Conservation (phyloP, 2,113 vertebrate genomes). For the Illadopsis cleaveri region DNA sequence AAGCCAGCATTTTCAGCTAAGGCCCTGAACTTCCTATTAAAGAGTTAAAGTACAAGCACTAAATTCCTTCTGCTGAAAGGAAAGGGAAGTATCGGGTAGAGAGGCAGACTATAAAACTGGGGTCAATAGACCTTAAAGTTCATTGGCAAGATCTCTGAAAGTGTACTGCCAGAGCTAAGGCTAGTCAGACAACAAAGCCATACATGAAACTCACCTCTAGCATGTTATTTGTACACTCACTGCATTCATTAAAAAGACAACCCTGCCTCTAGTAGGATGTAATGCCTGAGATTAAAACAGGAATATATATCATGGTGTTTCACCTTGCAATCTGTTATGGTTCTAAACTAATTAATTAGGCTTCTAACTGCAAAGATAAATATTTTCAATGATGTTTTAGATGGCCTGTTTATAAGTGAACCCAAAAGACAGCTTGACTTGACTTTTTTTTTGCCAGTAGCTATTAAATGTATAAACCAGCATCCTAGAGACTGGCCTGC, state of each 20-base stretch:
- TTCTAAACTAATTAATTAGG: not conserved
- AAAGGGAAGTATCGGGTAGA: not conserved
- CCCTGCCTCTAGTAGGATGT: not conserved
- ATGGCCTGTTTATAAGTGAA: not conserved
- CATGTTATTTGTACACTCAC: not conserved
- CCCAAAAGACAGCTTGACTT: not conserved
- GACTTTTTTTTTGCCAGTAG: not conserved
- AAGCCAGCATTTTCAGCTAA: not conserved
- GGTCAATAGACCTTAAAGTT: not conserved
- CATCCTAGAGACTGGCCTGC: not conserved
- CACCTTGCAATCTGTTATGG: not conserved
- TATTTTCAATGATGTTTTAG: not conserved
- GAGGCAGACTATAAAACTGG: not conserved
- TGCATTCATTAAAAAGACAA: not conserved
- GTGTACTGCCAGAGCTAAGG: not conserved
- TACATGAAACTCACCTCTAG: not conserved
- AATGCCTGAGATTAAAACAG: not conserved
- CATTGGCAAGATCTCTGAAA: not conserved
- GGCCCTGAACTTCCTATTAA: not conserved
- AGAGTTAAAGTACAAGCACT: not conserved
- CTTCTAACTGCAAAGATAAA: not conserved
- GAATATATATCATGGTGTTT: not conserved
- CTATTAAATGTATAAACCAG: not conserved
- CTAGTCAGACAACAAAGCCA: not conserved
- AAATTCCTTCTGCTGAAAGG: not conserved